A percentile compares a stretch with the other conserved stretches of the same genome.
phyloP scores from a whole-genome alignment of 2,113 vertebrate species.

The Pseudorasbora parva region DNA sequence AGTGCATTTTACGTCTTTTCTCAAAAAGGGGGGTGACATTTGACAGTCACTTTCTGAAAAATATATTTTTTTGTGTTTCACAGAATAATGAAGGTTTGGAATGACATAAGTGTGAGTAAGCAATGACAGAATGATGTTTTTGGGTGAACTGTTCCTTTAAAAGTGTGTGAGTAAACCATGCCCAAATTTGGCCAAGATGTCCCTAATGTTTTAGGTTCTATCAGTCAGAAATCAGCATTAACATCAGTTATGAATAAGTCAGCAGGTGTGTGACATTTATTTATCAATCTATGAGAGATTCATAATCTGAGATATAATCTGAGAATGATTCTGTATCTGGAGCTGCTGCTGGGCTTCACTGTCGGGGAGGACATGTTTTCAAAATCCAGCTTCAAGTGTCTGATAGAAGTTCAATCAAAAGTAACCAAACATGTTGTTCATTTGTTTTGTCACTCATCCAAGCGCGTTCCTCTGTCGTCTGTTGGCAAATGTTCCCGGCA shows the following conservation, averaged over 20 bases:
- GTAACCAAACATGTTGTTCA: slow-evolving; percentile 21
- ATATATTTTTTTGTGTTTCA: neutral
- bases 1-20: no score
- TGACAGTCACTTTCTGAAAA: neutral
- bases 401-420: neutral
- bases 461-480: neutral
- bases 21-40: no score
- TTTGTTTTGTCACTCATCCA: slow-evolving; percentile 12
- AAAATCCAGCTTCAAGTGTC: neutral
- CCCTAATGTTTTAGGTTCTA: neutral
- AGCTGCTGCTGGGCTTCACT: neutral
- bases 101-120: no score
- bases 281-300: neutral
- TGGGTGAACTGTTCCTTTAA: neutral
- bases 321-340: neutral
- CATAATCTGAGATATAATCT: neutral
- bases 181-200: neutral
- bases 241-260: neutral
- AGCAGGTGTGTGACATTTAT: neutral
- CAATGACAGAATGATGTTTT: no score
- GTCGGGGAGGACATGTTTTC: slow-evolving; percentile 19
- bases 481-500: neutral
- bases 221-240: neutral
- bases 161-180: neutral
- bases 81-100: neutral